A percentile compares a stretch with the other conserved stretches of the same genome.
Conservation (phyloP, 2,113 vertebrate genomes). For the Pionites leucogaster region DNA sequence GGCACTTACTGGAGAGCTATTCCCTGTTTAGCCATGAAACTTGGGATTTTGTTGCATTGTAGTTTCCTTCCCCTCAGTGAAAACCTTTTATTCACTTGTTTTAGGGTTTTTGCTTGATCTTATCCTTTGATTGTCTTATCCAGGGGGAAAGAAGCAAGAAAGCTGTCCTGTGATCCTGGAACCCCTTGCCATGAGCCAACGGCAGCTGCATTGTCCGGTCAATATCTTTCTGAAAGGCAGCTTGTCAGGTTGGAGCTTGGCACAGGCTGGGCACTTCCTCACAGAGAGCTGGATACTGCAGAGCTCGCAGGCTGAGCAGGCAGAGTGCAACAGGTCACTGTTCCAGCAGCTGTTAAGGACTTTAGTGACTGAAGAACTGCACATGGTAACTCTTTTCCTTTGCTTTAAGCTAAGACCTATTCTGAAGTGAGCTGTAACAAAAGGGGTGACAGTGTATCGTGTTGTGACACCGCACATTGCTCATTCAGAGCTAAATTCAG, state of each 20-base stretch:
- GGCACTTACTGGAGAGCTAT: background rate
- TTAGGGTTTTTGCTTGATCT: background rate
- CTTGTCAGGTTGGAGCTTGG: conserved; percentile 71
- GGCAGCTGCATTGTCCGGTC: conserved; percentile 66
- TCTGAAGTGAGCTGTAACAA: background rate
- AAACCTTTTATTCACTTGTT: background rate
- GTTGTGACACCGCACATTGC: background rate
- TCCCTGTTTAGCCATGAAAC: background rate
- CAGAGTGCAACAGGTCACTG: background rate
- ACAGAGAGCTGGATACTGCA: conserved; percentile 86
- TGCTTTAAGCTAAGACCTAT: background rate
- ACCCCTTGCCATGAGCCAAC: conserved; percentile 80
- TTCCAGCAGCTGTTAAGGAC: conserved; percentile 76
- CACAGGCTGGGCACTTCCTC: conserved; percentile 39
- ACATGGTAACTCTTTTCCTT: conserved; percentile 78
- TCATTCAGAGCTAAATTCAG: background rate
- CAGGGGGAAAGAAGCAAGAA: conserved; percentile 59
- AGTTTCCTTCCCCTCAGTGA: background rate
- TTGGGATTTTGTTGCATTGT: background rate
- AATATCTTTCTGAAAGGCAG: conserved; percentile 80
- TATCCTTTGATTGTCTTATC: background rate
- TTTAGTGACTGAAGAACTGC: conserved; percentile 67
- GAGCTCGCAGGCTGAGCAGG: background rate
- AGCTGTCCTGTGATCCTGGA: conserved; percentile 80
- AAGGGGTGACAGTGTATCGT: background rate